Evolutionary conservation across 1,140 invertebrate genomes (phyloP).

Genomic region (Elymnias hypermnestra): DNA sequence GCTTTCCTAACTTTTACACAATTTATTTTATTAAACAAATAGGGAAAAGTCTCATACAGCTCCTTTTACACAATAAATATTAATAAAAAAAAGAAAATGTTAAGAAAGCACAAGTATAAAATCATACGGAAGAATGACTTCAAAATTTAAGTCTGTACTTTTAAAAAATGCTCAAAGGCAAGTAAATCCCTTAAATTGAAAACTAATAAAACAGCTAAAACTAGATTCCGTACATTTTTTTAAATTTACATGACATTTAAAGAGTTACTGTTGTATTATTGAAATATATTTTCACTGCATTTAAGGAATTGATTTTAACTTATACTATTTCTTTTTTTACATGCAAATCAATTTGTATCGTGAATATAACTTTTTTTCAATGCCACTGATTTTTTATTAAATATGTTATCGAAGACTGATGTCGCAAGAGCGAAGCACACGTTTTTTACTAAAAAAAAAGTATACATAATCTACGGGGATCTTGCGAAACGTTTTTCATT

Average conservation of each 20-base stretch:
- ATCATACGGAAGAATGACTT: no score
- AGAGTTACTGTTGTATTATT: neutral
- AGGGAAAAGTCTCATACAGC: no score
- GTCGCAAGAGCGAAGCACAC: slow-evolving; percentile 30
- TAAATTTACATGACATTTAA: neutral
- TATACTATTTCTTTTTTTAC: no score
- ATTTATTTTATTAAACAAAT: no score
- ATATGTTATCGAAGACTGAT: slow-evolving; percentile 50
- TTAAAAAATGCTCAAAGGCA: no score
- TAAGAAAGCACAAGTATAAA: no score
- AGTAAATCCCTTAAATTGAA: no score
- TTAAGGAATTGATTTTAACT: slow-evolving; percentile 8
- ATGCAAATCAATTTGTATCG: no score
- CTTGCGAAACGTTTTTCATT: slow-evolving; percentile 12
- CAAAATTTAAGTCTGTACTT: no score
- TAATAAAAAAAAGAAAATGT: no score
- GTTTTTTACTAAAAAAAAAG: slow-evolving; percentile 12
- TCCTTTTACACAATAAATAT: no score
- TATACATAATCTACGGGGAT: slow-evolving; percentile 9
- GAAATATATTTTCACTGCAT: slow-evolving; percentile 5
- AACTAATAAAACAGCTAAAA: no score
- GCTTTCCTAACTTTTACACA: neutral
- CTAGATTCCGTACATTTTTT: neutral
- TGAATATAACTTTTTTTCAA: neutral
- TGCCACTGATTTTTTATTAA: neutral